A percentile compares a stretch with the other conserved stretches of the same genome.
These are phyloP conservation scores for Agapornis roseicollis DNA, from an alignment of 2,113 vertebrate species.

Conservation along the genomic window DNA sequence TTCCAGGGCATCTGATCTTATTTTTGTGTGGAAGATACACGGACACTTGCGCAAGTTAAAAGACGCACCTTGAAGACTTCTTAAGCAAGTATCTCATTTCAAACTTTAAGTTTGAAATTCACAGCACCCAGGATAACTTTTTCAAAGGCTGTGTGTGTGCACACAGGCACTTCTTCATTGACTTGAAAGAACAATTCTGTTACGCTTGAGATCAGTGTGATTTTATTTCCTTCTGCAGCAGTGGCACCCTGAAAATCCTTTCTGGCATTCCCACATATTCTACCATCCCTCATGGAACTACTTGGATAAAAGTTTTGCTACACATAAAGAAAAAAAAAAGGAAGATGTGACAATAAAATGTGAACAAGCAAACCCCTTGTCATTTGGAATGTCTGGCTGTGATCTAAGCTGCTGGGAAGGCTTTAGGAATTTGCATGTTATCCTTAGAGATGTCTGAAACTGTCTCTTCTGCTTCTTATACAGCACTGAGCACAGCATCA, in stretches of 20 bases:
- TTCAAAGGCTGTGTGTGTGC: background rate
- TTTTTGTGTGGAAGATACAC: background rate
- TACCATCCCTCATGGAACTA: background rate
- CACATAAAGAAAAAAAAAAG: background rate
- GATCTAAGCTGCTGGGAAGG: slow-evolving; percentile 54
- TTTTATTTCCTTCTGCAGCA: background rate
- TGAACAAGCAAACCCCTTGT: slow-evolving; percentile 20
- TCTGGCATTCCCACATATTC: background rate
- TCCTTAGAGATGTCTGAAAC: slow-evolving; percentile 47
- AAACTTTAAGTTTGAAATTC: slow-evolving; percentile 14
- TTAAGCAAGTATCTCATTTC: background rate
- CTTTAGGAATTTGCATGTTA: slow-evolving; percentile 58
- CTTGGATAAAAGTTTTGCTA: slow-evolving; percentile 25
- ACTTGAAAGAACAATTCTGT: background rate
- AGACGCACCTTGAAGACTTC: background rate
- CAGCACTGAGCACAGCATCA: background rate
- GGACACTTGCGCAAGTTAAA: background rate
- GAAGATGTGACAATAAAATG: background rate
- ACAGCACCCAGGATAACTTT: background rate
- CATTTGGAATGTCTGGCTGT: background rate
- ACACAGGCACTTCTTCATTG: background rate
- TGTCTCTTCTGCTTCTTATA: slow-evolving; percentile 4
- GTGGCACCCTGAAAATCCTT: background rate
- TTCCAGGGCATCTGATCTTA: background rate
- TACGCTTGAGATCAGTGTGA: background rate